phyloP scores from a whole-genome alignment of 2,888 invertebrate species.

The Eustalomyia histrio region DNA sequence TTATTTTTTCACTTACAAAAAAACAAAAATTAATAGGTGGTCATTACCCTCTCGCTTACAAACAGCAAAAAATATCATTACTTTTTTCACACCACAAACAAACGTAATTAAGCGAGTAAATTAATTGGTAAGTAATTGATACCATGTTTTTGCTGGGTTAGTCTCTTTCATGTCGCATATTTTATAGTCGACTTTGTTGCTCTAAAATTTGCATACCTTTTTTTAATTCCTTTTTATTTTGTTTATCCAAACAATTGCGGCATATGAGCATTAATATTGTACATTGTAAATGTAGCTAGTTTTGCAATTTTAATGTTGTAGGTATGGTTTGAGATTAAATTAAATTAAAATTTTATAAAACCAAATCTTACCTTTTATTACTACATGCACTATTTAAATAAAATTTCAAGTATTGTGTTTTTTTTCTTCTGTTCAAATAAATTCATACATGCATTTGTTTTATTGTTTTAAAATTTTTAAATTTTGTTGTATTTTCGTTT shows the following conservation, averaged over 20 bases:
- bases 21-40: no score
- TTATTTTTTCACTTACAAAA: no score
- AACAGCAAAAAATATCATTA: no score
- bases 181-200: neutral
- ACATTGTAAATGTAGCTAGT: neutral
- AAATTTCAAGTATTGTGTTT: neutral
- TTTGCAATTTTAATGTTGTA: neutral
- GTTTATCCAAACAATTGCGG: neutral
- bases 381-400: neutral
- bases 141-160: no score
- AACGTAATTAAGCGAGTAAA: no score
- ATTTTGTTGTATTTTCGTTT: constrained; percentile 12
- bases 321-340: neutral
- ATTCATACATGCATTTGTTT: constrained; percentile 3
- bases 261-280: neutral
- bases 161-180: no score
- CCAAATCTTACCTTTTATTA: neutral
- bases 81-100: no score
- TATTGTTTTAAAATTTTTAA: neutral
- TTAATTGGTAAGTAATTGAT: no score
- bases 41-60: no score
- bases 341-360: neutral
- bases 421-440: neutral
- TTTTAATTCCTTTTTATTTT: neutral
- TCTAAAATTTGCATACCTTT: neutral